phyloP scores from a whole-genome alignment of 2,797 vertebrate species.

The Cirrhinus mrigala region DNA sequence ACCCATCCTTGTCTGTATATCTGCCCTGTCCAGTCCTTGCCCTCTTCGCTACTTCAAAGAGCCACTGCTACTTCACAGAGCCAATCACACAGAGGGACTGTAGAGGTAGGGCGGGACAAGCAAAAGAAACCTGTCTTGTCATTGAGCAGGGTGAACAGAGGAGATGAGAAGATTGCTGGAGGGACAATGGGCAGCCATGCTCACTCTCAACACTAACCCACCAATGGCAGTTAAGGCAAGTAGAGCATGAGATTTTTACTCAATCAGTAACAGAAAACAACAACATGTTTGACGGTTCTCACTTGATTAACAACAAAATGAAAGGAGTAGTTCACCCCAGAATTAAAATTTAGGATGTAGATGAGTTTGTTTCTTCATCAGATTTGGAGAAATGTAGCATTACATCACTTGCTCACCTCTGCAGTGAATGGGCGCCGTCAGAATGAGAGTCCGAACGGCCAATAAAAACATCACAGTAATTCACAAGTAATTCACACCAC shows the following conservation, averaged over 20 bases:
- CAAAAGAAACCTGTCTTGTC: constrained; percentile 61
- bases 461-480: not conserved
- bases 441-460: not conserved
- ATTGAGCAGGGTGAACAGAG: constrained; percentile 58
- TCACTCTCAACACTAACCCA: constrained; percentile 65
- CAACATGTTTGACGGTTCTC: constrained; percentile 23
- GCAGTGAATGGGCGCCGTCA: not conserved
- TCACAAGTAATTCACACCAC: not conserved
- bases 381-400: not conserved
- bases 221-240: constrained; percentile 60
- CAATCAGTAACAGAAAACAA: constrained; percentile 52
- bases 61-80: constrained; percentile 53
- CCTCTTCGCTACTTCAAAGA: constrained; percentile 50
- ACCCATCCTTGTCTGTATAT: constrained; percentile 55
- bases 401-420: not conserved
- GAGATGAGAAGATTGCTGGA: constrained; percentile 59
- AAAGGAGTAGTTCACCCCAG: not conserved
- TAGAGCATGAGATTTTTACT: constrained; percentile 64
- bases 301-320: not conserved
- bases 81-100: constrained; percentile 56
- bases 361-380: not conserved
- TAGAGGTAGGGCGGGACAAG: constrained; percentile 62
- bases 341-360: not conserved
- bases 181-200: constrained; percentile 63
- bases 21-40: constrained; percentile 44